Percentiles rank a stretch among this genome's conserved stretches.
Conservation (phyloP, 2,888 invertebrate species). For the Harpalus rubripes region DNA sequence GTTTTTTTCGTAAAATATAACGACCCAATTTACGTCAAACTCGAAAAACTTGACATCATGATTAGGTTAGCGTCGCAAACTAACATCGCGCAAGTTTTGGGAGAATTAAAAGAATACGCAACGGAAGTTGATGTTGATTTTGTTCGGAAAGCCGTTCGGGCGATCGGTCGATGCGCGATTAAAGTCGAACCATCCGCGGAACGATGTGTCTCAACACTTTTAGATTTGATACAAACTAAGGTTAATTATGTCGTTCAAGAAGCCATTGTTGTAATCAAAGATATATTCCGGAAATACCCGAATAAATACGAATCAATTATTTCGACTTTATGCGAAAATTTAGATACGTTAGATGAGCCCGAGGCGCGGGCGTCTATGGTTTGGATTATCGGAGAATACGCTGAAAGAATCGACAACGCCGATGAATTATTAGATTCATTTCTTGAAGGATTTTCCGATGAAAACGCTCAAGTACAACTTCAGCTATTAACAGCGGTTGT, state of each 20-base stretch:
- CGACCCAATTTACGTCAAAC: conserved; percentile 99
- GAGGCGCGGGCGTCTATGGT: conserved; percentile 99
- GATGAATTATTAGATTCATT: conserved; percentile 98
- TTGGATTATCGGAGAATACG: conserved; percentile 97
- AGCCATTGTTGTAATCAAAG: conserved; percentile 99
- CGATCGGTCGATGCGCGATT: conserved; percentile 99
- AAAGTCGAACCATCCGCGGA: conserved; percentile 99
- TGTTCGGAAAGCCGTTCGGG: conserved; percentile 98
- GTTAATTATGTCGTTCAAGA: conserved; percentile 99
- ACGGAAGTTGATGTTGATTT: conserved; percentile 99
- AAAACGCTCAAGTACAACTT: conserved; percentile 97
- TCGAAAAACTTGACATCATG: conserved; percentile 99
- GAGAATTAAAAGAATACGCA: conserved; percentile 98
- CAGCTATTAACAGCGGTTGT: conserved; percentile 99
- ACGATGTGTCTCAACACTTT: conserved; percentile 96
- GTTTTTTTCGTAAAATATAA: conserved; percentile 99
- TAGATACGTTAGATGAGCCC: conserved; percentile 99
- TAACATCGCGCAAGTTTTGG: conserved; percentile 98
- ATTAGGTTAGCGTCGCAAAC: conserved; percentile 98
- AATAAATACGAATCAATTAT: conserved; percentile 99
- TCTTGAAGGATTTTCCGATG: conserved; percentile 98
- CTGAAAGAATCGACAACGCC: conserved; percentile 99
- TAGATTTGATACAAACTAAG: conserved; percentile 99
- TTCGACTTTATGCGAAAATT: conserved; percentile 98
- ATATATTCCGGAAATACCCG: conserved; percentile 97